Evolutionary conservation across 1,140 invertebrate species (phyloP).

Genomic region (Glossosoma conforme): DNA sequence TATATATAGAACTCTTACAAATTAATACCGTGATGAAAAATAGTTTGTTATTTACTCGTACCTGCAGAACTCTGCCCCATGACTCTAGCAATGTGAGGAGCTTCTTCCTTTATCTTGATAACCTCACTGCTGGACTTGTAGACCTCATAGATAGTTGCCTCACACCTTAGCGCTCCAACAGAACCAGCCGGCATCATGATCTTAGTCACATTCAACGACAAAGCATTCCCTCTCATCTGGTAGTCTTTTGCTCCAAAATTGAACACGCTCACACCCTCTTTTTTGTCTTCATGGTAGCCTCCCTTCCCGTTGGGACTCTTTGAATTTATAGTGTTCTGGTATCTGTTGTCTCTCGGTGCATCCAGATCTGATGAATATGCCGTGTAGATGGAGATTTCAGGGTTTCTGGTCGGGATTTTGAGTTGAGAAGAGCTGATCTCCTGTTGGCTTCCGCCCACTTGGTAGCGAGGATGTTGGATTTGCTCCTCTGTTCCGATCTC

Average conservation of each 20-base stretch:
- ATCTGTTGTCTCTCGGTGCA: slow-evolving; percentile 3
- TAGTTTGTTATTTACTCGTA: slow-evolving; percentile 10
- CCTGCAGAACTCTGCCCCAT: slow-evolving; percentile 29
- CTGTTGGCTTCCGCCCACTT: slow-evolving; percentile 27
- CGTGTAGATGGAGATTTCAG: slow-evolving; percentile 27
- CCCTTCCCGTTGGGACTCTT: neutral
- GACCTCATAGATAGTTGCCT: slow-evolving; percentile 27
- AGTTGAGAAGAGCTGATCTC: slow-evolving; percentile 29
- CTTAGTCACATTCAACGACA: slow-evolving; percentile 24
- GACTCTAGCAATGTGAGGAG: slow-evolving; percentile 26
- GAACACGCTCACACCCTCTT: slow-evolving; percentile 1
- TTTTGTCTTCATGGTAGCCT: slow-evolving; percentile 8
- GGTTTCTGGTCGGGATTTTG: slow-evolving; percentile 21
- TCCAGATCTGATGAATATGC: slow-evolving; percentile 18
- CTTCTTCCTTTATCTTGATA: slow-evolving; percentile 25
- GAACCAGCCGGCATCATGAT: slow-evolving; percentile 17
- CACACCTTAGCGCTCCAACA: slow-evolving; percentile 21
- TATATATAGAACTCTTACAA: too few relatives aligned
- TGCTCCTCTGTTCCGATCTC: slow-evolving; percentile 26
- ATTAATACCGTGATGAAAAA: too few relatives aligned
- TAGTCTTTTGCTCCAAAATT: slow-evolving; percentile 14
- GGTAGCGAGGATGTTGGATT: slow-evolving; percentile 22
- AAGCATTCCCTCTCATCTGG: slow-evolving; percentile 12
- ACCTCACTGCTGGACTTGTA: slow-evolving; percentile 26
- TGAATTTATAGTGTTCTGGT: neutral